A percentile compares a stretch with the other conserved stretches of the same genome.
Evolutionary conservation across 2,797 vertebrate species (phyloP).

Genomic region (Allochrocebus solatus): DNA sequence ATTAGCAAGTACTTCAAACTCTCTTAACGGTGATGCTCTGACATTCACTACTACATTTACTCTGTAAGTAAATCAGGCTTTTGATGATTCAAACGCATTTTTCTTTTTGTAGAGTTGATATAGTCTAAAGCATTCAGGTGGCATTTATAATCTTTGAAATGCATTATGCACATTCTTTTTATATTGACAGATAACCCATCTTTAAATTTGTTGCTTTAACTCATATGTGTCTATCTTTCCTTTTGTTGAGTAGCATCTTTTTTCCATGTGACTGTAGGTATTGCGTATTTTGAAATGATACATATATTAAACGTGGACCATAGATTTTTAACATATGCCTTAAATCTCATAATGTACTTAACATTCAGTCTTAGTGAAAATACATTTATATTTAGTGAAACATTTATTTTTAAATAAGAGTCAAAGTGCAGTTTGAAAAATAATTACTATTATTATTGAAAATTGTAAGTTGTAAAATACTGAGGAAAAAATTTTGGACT

Average conservation of each 20-base stretch:
- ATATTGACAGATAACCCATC: not conserved
- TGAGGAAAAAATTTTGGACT: not conserved
- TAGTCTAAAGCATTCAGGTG: not conserved
- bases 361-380: not conserved
- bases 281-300: not conserved
- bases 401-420: slow-evolving; percentile 16
- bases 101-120: not conserved
- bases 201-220: not conserved
- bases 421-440: slow-evolving; percentile 37
- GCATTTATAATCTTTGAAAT: not conserved
- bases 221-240: not conserved
- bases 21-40: slow-evolving; percentile 94
- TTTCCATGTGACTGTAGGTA: not conserved
- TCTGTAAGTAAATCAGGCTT: slow-evolving; percentile 87
- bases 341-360: not conserved
- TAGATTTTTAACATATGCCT: not conserved
- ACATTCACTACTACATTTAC: slow-evolving; percentile 92
- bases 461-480: not conserved
- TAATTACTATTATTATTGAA: not conserved
- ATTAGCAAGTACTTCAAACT: slow-evolving; percentile 89
- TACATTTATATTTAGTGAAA: not conserved
- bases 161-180: not conserved
- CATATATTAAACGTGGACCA: not conserved
- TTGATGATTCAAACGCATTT: not conserved
- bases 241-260: not conserved